Conservation (phyloP, 2,888 invertebrate genomes). For the Corbicula japonica region DNA sequence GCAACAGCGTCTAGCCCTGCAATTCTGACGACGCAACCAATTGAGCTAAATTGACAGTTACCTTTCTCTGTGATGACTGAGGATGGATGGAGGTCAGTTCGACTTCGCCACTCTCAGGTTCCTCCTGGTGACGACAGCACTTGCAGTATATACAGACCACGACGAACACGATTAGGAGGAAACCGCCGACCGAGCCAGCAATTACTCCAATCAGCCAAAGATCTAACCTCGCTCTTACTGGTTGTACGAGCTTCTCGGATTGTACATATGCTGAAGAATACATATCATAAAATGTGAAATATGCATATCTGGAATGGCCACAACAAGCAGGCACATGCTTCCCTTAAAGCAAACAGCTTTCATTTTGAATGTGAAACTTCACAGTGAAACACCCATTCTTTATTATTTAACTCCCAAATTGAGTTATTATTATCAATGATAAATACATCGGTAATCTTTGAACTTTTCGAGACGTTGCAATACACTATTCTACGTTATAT, state of each 20-base stretch:
- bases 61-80: conserved; percentile 20
- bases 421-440: too few relatives aligned
- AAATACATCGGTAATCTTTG: too few relatives aligned
- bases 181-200: conserved; percentile 70
- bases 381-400: neutral
- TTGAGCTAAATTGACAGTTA: neutral
- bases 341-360: neutral
- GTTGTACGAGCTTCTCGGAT: neutral
- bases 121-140: conserved; percentile 62
- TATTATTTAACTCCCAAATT: neutral
- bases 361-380: neutral
- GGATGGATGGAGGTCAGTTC: conserved; percentile 52
- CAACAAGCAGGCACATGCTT: neutral
- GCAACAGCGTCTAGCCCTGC: neutral
- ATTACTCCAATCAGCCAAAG: conserved; percentile 82
- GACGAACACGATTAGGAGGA: conserved; percentile 72
- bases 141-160: conserved; percentile 74
- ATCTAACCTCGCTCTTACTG: conserved; percentile 18
- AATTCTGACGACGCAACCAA: neutral
- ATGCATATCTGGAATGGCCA: neutral
- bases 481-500: too few relatives aligned
- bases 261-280: conserved; percentile 47
- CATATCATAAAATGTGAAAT: neutral
- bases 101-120: conserved; percentile 45
- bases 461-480: too few relatives aligned